Conservation (phyloP, 92 coral and sea anemone genomes). For the Micromussa lordhowensis region DNA sequence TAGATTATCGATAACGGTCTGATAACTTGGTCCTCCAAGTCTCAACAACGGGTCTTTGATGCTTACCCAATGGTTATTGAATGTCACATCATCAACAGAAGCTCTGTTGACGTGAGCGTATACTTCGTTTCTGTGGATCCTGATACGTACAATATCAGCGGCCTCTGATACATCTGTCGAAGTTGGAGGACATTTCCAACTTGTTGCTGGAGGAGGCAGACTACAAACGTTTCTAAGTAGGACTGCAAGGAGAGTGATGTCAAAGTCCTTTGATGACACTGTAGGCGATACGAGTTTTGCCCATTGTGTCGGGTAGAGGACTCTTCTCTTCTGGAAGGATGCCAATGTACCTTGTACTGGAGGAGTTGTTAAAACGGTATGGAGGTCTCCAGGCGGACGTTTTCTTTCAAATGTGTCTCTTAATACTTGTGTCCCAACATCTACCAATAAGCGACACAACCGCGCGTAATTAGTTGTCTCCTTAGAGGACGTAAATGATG, state of each 20-base stretch:
- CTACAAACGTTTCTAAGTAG: slow-evolving; percentile 15
- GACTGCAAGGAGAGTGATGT: not conserved
- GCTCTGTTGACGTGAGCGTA: slow-evolving; percentile 38
- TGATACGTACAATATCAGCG: slow-evolving; percentile 56
- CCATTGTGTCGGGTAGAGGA: not conserved
- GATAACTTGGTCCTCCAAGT: slow-evolving; percentile 34
- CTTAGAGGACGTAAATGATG: not conserved
- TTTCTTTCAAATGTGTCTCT: not conserved
- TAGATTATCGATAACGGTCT: slow-evolving; percentile 24
- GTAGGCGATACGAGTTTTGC: not conserved
- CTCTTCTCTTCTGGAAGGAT: not conserved
- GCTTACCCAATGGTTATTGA: slow-evolving; percentile 33
- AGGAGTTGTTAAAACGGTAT: not conserved
- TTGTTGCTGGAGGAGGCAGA: slow-evolving; percentile 26
- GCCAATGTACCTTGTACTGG: not conserved
- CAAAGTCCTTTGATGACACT: slow-evolving; percentile 5
- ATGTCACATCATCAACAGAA: slow-evolving; percentile 42
- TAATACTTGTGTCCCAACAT: not conserved
- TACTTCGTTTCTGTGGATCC: slow-evolving; percentile 35
- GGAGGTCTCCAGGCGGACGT: not conserved
- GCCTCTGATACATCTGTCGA: slow-evolving; percentile 27
- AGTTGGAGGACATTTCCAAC: slow-evolving; percentile 49
- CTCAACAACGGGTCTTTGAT: slow-evolving; percentile 40
- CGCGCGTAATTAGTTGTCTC: slow-evolving; percentile 15
- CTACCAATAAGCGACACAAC: slow-evolving; percentile 15